A percentile compares a stretch with the other conserved stretches of the same genome.
These are phyloP conservation scores for Enteromius treurensis DNA, from an alignment of 2,797 vertebrate species.

Conservation along the genomic window DNA sequence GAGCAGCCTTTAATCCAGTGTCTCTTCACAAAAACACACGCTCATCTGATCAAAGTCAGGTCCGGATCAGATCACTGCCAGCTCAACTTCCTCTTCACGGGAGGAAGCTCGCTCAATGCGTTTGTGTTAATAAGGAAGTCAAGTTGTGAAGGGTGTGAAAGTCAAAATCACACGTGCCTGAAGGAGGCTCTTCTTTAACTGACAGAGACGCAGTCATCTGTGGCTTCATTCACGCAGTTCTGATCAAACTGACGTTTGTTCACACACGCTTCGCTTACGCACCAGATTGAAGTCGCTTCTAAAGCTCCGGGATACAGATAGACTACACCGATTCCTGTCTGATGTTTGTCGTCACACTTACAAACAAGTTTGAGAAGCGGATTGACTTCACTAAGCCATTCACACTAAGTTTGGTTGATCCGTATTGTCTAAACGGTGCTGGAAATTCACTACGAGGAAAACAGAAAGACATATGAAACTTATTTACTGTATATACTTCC, in stretches of 20 bases:
- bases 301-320: background rate
- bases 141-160: constrained; percentile 28
- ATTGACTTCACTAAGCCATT: no score
- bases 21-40: background rate
- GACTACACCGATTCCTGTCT: no score
- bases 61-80: background rate
- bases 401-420: no score
- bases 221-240: background rate
- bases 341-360: no score
- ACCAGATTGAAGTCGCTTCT: background rate
- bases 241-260: constrained; percentile 53
- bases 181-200: background rate
- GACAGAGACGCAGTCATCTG: background rate
- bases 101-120: constrained; percentile 66
- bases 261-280: constrained; percentile 24
- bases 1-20: background rate
- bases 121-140: constrained; percentile 65
- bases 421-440: no score
- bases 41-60: background rate
- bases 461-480: no score
- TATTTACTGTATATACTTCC: no score
- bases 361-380: no score
- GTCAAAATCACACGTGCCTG: background rate
- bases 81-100: constrained; percentile 74
- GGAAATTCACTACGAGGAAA: no score